Evolutionary conservation across 2,113 vertebrate species (phyloP).

Genomic region (Heterochromis multidens): DNA sequence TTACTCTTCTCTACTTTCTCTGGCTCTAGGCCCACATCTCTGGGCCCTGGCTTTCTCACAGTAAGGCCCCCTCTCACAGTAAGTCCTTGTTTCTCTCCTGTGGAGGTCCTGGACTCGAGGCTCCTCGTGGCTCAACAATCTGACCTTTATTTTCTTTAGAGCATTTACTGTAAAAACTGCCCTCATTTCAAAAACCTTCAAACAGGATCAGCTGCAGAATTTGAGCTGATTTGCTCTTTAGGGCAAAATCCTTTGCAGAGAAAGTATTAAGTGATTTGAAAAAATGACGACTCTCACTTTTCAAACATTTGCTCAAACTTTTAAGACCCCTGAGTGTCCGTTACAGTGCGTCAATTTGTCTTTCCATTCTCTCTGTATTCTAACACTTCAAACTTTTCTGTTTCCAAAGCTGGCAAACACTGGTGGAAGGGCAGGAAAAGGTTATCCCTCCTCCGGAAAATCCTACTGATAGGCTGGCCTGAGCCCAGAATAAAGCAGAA

Average conservation of each 20-base stretch:
- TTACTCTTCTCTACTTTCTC: constrained; percentile 13
- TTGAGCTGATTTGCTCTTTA: constrained; percentile 6
- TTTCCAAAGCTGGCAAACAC: constrained; percentile 33
- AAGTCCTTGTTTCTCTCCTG: constrained; percentile 59
- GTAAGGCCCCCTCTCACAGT: constrained; percentile 53
- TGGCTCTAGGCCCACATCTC: constrained; percentile 42
- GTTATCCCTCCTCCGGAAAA: constrained; percentile 27
- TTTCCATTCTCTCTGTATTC: neutral
- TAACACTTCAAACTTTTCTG: neutral
- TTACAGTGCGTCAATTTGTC: neutral
- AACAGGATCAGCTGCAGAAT: neutral
- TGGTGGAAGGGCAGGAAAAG: constrained; percentile 23
- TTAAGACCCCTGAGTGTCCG: neutral
- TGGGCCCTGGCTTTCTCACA: constrained; percentile 12
- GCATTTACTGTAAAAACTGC: constrained; percentile 40
- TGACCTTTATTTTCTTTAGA: constrained; percentile 49
- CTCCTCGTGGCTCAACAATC: constrained; percentile 49
- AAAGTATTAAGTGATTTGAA: neutral
- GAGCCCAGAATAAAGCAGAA: neutral
- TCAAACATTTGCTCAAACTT: neutral
- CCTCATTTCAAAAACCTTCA: constrained; percentile 18
- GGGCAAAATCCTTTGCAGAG: constrained; percentile 14
- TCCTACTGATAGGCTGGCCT: constrained; percentile 20
- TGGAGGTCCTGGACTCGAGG: constrained; percentile 49
- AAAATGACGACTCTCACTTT: neutral